These are phyloP conservation scores for Tetranychus truncatus DNA, from an alignment of 2,888 invertebrate genomes.

Conservation along the genomic window DNA sequence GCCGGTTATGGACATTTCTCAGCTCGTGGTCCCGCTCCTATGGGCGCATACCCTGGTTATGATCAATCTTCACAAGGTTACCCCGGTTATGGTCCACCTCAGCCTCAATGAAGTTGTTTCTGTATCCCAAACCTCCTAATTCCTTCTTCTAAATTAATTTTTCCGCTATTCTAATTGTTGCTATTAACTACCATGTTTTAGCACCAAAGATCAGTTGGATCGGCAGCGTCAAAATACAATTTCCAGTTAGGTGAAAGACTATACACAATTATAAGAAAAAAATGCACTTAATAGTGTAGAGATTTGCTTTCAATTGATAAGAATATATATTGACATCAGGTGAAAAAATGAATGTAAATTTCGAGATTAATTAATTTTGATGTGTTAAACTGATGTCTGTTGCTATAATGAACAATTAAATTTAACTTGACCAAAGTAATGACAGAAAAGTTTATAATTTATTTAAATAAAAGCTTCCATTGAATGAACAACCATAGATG, in stretches of 20 bases:
- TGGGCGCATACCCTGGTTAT: slow-evolving; percentile 10
- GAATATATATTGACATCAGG: neutral
- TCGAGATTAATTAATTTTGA: neutral
- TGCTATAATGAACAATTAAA: neutral
- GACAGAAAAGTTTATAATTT: neutral
- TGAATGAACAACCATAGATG: neutral
- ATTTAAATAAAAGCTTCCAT: neutral
- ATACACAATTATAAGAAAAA: neutral
- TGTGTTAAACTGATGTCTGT: neutral
- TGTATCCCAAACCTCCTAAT: neutral
- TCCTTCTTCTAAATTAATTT: no score
- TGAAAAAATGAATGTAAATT: neutral
- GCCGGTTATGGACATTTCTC: slow-evolving; percentile 9
- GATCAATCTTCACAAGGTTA: slow-evolving; percentile 10
- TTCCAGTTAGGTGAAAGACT: no score
- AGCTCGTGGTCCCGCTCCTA: slow-evolving; percentile 6
- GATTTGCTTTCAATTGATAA: neutral
- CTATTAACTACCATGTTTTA: no score
- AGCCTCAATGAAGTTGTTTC: neutral
- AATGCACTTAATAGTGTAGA: neutral
- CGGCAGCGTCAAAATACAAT: no score
- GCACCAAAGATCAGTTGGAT: no score
- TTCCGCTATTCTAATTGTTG: no score
- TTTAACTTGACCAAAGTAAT: neutral
- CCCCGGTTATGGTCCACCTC: slow-evolving; percentile 10